Evolutionary conservation across 2,797 vertebrate genomes (phyloP), one percentile per base, ranked within the genome.

Genomic region (Sphenopsis melanotis): DNA sequence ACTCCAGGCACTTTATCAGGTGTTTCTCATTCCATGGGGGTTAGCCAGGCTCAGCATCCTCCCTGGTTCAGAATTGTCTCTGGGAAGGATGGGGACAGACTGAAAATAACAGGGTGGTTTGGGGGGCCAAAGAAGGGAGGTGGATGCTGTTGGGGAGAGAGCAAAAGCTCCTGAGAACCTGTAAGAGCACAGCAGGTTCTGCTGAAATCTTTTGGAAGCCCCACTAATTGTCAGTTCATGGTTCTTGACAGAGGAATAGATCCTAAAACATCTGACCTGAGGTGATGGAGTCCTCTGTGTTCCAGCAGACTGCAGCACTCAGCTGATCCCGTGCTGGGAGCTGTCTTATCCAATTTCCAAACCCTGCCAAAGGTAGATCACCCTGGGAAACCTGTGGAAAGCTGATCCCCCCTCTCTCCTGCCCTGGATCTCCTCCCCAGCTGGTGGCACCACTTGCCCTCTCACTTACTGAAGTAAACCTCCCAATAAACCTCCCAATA

Each of bases 401-500:
- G 15, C 82, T 68, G 34, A 7, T 89, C 34, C 36, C 53, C 39
- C 5, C 17, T 50, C 41, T 81, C 9, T 57, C 10, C 63, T 10
- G 1, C 76, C 30, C 42, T 24, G 16, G 18, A 20, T 91, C 71
- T 69, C 41, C 37, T 76, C 52, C 60, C 41, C 32, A 52, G 46
- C 75, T 17, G 7, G 32, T 80, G 63, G 76, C 70, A 27, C 71
- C 21, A 3, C 53, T 92, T 95, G 83, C 76, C 86, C 89, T 94
- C 90, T 92, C 16, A 2, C 56, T 95, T 84, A 71, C 57, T 37
- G 79, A 95, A 93, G 93, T 83, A 83, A 95, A 94, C 80, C 71
- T 93, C 79, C 71, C 87, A 34, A 61, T 93, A 95, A 96, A 95
- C 65, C 92, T 92, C 84, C 86, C 78, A 55, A 49, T 93, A 83